These are phyloP conservation scores for Macroteleia sp. DNA, from an alignment of 2,888 invertebrate species.

Conservation along the genomic window DNA sequence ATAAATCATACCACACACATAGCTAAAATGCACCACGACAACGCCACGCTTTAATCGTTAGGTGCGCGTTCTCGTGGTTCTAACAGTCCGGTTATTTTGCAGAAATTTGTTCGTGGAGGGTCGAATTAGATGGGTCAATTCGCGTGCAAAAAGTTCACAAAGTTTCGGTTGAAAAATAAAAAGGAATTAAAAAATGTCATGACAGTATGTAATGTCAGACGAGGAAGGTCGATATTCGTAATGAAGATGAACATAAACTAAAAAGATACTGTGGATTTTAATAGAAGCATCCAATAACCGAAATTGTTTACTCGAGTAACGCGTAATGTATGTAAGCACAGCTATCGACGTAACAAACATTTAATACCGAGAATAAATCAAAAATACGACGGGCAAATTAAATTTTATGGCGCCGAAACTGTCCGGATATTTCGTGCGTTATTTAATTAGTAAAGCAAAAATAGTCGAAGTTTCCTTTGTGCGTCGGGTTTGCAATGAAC, in stretches of 20 bases:
- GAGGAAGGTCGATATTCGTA: neutral
- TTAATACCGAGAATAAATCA: conserved; percentile 12
- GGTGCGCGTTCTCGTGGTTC: conserved; percentile 31
- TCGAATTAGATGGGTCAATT: conserved; percentile 33
- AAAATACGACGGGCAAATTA: conserved; percentile 1
- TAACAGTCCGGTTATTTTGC: conserved; percentile 48
- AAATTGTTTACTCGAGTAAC: conserved; percentile 17
- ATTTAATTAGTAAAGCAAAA: too few relatives aligned
- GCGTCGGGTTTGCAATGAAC: too few relatives aligned
- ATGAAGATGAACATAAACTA: conserved; percentile 3
- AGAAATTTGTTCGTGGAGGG: conserved; percentile 42
- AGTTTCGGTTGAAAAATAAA: neutral
- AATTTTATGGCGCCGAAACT: neutral
- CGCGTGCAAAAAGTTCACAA: neutral
- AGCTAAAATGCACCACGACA: conserved; percentile 41
- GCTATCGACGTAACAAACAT: conserved; percentile 19
- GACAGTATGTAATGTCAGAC: neutral
- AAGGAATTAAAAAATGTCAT: neutral
- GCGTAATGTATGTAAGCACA: conserved; percentile 9
- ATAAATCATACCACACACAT: conserved; percentile 43
- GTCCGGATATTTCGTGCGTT: neutral
- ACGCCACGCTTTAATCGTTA: conserved; percentile 23
- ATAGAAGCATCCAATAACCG: conserved; percentile 9
- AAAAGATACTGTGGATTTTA: neutral
- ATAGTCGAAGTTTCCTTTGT: too few relatives aligned